A percentile compares a stretch with the other conserved stretches of the same genome.
Conservation (phyloP, 2,797 vertebrate species). For the Petrocephalus sullivani region DNA sequence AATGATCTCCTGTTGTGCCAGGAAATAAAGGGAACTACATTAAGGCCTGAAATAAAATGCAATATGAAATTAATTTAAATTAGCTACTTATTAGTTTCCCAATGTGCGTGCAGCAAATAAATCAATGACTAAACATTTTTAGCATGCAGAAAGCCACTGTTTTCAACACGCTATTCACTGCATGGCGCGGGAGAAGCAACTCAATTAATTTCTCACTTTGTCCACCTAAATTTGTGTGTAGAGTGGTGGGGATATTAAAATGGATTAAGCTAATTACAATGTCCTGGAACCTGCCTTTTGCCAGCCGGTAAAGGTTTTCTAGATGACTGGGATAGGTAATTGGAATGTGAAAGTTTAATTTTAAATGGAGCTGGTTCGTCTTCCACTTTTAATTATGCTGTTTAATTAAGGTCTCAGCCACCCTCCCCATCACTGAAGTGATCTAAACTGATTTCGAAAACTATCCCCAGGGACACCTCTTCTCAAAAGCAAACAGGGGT, state of each 20-base stretch:
- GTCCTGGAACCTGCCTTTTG: neutral
- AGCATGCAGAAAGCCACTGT: neutral
- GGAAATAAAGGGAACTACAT: neutral
- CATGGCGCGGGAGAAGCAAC: neutral
- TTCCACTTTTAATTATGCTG: conserved; percentile 23
- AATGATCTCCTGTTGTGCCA: neutral
- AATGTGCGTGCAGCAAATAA: neutral
- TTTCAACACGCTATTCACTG: neutral
- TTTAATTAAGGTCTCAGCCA: conserved; percentile 20
- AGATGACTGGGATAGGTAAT: conserved; percentile 25
- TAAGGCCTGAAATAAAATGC: neutral
- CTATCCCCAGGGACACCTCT: neutral
- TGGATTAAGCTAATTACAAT: conserved; percentile 16
- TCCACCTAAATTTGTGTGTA: neutral
- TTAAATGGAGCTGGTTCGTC: conserved; percentile 15
- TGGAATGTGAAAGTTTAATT: conserved; percentile 22
- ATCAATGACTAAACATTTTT: neutral
- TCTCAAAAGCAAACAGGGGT: neutral
- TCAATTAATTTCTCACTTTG: conserved; percentile 3
- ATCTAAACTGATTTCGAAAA: conserved; percentile 1
- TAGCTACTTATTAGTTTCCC: conserved; percentile 1
- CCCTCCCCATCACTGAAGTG: conserved; percentile 11
- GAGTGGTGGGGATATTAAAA: neutral
- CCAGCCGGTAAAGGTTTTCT: conserved; percentile 19
- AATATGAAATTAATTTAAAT: neutral